Conservation (phyloP, 2,888 invertebrate genomes). For the Synergus umbraculus region DNA sequence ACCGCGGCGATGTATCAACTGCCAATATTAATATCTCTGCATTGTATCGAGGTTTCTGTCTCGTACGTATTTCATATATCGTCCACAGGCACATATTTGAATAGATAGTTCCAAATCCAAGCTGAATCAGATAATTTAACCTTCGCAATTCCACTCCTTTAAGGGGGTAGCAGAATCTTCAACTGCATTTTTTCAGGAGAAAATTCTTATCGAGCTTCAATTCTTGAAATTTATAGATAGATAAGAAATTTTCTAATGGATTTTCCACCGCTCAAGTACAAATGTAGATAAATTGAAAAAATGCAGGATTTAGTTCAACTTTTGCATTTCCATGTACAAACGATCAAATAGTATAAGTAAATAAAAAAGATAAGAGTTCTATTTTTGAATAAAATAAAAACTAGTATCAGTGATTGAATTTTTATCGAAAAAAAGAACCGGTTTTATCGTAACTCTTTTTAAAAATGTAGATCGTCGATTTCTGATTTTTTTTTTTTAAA, state of each 20-base stretch:
- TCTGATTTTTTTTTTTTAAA: slow-evolving; percentile 13
- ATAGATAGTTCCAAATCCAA: slow-evolving; percentile 16
- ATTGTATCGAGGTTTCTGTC: slow-evolving; percentile 48
- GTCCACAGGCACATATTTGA: slow-evolving; percentile 1
- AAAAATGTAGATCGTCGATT: not conserved
- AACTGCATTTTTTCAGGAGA: no score
- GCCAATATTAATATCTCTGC: slow-evolving; percentile 61
- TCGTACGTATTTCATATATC: slow-evolving; percentile 36
- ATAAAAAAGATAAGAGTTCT: not conserved
- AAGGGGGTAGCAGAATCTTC: no score
- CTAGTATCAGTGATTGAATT: not conserved
- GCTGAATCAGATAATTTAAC: not conserved
- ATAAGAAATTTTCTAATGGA: no score
- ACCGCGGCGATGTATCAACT: slow-evolving; percentile 57
- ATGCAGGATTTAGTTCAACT: not conserved
- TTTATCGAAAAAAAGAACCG: not conserved
- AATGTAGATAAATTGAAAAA: no score
- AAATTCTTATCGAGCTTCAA: no score
- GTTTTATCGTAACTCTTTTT: not conserved
- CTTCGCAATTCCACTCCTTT: not conserved
- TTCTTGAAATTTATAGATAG: no score
- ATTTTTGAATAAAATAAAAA: not conserved
- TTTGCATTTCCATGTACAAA: not conserved
- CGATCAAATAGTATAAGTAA: not conserved
- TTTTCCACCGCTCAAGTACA: no score